phyloP scores from a whole-genome alignment of 2,888 invertebrate species.

The Glaucopsyche alexis region DNA sequence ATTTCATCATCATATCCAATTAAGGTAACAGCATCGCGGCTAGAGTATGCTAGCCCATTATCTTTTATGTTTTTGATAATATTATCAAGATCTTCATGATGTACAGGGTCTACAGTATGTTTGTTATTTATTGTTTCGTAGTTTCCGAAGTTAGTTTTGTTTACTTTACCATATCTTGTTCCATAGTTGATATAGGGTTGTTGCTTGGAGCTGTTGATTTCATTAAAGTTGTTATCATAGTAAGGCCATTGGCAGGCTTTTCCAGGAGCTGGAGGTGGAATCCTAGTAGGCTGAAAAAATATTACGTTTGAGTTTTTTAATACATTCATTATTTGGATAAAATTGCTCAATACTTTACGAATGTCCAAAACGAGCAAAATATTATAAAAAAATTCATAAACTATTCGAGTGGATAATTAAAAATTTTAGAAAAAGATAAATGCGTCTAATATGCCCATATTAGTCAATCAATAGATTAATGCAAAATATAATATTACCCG shows the following conservation, averaged over 20 bases:
- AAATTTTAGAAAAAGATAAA: too few species aligned
- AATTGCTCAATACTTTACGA: too few species aligned
- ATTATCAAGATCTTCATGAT: background rate
- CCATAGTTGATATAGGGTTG: constrained; percentile 3
- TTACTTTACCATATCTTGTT: constrained; percentile 13
- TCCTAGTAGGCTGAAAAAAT: background rate
- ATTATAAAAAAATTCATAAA: too few species aligned
- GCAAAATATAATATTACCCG: background rate
- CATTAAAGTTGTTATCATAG: background rate
- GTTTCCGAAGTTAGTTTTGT: constrained; percentile 8
- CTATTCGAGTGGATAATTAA: too few species aligned
- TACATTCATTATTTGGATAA: background rate
- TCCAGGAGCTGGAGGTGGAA: background rate
- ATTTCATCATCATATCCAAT: constrained; percentile 27
- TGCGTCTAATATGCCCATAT: too few species aligned
- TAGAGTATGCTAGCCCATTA: background rate
- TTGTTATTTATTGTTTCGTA: constrained; percentile 3
- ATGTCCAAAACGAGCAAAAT: too few species aligned
- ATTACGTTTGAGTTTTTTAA: background rate
- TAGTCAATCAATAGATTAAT: background rate
- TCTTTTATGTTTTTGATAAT: background rate
- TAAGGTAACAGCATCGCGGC: background rate
- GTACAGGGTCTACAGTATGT: background rate
- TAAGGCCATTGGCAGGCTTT: background rate
- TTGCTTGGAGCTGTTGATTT: background rate